Base-by-base conservation (phyloP, 2,888 invertebrate species). In the Metopia argyrocephala region DNA sequence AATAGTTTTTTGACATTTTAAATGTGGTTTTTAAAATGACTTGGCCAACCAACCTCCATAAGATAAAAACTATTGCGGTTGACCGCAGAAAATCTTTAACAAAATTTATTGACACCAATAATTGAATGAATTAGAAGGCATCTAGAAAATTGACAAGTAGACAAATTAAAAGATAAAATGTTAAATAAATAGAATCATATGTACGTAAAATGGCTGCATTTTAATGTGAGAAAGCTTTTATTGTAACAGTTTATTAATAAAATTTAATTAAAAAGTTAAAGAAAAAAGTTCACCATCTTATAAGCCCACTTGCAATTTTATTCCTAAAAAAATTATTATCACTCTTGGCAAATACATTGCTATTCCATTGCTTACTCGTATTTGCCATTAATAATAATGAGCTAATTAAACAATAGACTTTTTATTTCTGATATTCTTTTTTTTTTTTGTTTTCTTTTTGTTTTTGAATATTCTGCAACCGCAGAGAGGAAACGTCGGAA, bases 331-430 rank as follows among this genome's bases (percentile, higher is more conserved):
- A n/a, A n/a, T n/a, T n/a, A n/a, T n/a, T n/a, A n/a, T n/a, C n/a
- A n/a, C n/a, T n/a, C n/a, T n/a, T n/a, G n/a, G n/a, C n/a, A n/a
- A n/a, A n/a, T n/a, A 31, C 31, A 9, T 31, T 31, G 9, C 5
- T 31, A 31, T 31, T 6, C 9, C 31, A 5, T 31, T 6, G 48
- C n/a, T 38, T n/a, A 61, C 59, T 50, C 46, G 21, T 46, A 31
- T 69, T 31, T 46, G 68, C 69, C 48, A 46, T 78, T 68, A 66
- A 56, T 25, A 69, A 64, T 76, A 78, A 79, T 82, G 69, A 82
- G 76, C 79, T 79, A 76, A 82, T 82, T 79, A 79, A 82, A 79
- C 73, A 79, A 69, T 73, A 56, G 71, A 73, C 21, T 27, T 23
- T 48, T 23, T 15, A 3, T 59, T 31, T 28, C 23, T 27, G 15